phyloP scores from a whole-genome alignment of 92 coral and sea anemone species.

The Galaxea fascicularis region DNA sequence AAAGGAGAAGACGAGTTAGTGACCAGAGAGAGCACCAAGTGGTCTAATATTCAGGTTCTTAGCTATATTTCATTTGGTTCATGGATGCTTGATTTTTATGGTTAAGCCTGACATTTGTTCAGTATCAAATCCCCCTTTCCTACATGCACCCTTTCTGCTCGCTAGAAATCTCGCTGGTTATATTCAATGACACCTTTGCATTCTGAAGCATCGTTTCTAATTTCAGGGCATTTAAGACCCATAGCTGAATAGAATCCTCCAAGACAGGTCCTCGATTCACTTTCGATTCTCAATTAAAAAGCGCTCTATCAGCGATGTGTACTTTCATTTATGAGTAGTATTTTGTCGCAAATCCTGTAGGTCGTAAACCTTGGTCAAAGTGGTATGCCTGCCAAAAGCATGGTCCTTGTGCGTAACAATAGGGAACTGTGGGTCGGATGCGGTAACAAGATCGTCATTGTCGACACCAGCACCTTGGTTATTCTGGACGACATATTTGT shows the following conservation, averaged over 20 bases:
- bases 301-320: neutral
- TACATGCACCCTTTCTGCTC: neutral
- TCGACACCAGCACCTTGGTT: constrained; percentile 72
- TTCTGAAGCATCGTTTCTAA: neutral
- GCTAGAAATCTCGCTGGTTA: neutral
- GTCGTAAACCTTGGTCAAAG: constrained; percentile 85
- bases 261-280: no score
- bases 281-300: no score
- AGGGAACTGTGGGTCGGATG: constrained; percentile 95
- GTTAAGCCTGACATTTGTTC: neutral
- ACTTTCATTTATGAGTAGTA: no score
- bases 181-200: neutral
- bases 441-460: constrained; percentile 81
- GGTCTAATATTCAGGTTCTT: constrained; percentile 75
- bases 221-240: neutral
- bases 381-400: constrained; percentile 87
- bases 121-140: no score
- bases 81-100: neutral
- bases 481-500: constrained; percentile 86
- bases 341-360: constrained; percentile 9
- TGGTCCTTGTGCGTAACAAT: constrained; percentile 75
- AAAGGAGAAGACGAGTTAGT: constrained; percentile 78
- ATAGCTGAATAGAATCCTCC: no score
- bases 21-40: constrained; percentile 67
- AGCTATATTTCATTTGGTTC: neutral